Base-by-base conservation (phyloP, 2,797 vertebrate species). In the Pseudomugil tenellus region DNA sequence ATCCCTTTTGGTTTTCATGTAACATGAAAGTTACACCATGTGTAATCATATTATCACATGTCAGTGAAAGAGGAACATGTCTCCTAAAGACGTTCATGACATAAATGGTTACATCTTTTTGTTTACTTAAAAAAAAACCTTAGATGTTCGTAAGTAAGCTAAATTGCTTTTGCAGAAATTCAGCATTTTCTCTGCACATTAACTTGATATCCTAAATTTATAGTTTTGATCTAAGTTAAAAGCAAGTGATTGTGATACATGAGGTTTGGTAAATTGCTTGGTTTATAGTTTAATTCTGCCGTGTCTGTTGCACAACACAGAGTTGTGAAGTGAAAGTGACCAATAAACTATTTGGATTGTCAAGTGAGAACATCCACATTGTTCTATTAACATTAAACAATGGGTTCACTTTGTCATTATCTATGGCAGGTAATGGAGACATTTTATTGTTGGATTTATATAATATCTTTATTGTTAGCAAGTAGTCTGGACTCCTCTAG, bases 61-160 rank as follows among this genome's bases (percentile, higher is more conserved):
- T 48, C 25, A 5, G 13, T 52, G 70, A 84, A 86, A 87, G 82
- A 79, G 79, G 70, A 89, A 87, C 23, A 3, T 3, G 4, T 34
- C 9, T 84, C 43, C 64, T 39, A 49, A 53, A 65, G 72, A 37
- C 16, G 1, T 52, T 29, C 41, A 34, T 25, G 1, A 34, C 26
- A 26, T 6, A 34, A 16, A 52, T 54, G 12, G 14, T 76, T 31
- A 3, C 41, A 3, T 21, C 4, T 19, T 16, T n/a, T 46, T 32
- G 0, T 8, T 23, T 49, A 17, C 6, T 62, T 28, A 21, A 61
- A 58, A 71, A 54, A 52, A 52, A 34, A 0, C 0, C 26, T 11
- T 1, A 23, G 3, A 14, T 2, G 32, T 12, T 16, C 70, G 23
- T 73, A 5, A 46, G 13, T 34, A 25, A 61, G 6, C 46, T 8